These are phyloP conservation scores for Riparia riparia DNA, from an alignment of 2,113 vertebrate genomes.

Conservation along the genomic window DNA sequence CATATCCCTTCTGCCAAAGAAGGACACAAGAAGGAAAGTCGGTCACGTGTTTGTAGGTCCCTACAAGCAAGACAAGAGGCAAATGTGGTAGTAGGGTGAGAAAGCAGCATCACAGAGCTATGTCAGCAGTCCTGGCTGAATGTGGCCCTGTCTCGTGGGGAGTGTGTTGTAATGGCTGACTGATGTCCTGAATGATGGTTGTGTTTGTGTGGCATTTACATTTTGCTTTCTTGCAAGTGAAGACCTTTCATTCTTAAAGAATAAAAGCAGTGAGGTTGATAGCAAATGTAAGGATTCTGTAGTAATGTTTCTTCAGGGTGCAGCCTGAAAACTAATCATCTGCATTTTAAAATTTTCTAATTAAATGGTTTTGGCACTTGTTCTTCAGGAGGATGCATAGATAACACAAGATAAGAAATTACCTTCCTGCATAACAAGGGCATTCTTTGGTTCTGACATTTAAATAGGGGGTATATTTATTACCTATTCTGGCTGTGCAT, in stretches of 20 bases:
- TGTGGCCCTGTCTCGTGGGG: neutral
- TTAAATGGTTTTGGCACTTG: neutral
- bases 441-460: neutral
- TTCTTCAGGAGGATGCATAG: neutral
- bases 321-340: neutral
- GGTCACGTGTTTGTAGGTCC: rapidly evolving
- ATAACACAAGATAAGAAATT: neutral
- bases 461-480: neutral
- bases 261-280: neutral
- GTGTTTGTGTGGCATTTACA: neutral
- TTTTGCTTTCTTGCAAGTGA: neutral
- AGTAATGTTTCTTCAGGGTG: neutral
- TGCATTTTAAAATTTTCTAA: neutral
- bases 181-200: neutral
- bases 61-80: neutral
- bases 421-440: neutral
- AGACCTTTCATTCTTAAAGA: neutral
- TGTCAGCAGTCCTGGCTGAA: neutral
- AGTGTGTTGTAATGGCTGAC: neutral
- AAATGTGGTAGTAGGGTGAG: neutral
- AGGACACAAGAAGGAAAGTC: neutral
- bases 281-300: neutral
- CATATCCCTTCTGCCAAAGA: neutral
- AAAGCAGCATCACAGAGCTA: neutral
- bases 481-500: neutral